These are phyloP conservation scores for Gorsachius magnificus DNA, from an alignment of 2,797 vertebrate genomes.

Conservation along the genomic window DNA sequence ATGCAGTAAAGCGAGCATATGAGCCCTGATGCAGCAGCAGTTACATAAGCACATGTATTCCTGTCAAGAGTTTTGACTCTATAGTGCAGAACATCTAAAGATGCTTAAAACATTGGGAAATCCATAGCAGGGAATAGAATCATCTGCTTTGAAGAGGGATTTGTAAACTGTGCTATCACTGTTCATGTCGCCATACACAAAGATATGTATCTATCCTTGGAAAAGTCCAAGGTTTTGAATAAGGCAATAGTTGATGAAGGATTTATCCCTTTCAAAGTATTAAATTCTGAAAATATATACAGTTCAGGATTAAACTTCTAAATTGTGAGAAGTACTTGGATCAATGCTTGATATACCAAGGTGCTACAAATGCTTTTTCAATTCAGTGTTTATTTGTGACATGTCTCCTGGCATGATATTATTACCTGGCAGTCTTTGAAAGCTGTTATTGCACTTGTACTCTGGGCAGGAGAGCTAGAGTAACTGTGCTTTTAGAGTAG, in stretches of 20 bases:
- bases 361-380: background rate
- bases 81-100: background rate
- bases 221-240: background rate
- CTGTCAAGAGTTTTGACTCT: background rate
- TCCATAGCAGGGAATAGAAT: background rate
- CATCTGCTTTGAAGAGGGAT: background rate
- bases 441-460: background rate
- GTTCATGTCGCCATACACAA: background rate
- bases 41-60: background rate
- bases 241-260: background rate
- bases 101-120: background rate
- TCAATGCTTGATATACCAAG: background rate
- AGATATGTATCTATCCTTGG: background rate
- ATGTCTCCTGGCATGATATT: background rate
- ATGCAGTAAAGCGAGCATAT: background rate
- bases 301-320: background rate
- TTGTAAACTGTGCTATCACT: background rate
- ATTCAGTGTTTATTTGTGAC: background rate
- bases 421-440: background rate
- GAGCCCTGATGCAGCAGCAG: background rate
- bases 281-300: background rate
- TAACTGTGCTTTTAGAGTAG: background rate
- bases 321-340: background rate
- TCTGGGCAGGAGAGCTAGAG: background rate
- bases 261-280: background rate